Evolutionary conservation across 2,888 invertebrate species (phyloP).

Genomic region (Stramonita haemastoma): DNA sequence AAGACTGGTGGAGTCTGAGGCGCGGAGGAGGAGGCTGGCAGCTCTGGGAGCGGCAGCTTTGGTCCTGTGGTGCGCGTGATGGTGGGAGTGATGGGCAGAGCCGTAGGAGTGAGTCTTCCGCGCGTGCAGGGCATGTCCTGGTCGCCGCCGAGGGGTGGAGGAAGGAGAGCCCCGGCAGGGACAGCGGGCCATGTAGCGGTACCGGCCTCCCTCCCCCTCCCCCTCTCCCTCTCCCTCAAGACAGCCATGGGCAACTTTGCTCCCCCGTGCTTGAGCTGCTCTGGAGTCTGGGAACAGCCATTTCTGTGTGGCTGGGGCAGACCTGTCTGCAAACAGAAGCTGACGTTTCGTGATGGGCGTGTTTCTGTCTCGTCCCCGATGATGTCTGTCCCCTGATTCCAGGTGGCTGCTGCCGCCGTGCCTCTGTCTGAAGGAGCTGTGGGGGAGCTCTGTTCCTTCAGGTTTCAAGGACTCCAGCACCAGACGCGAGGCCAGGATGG

Average conservation of each 20-base stretch:
- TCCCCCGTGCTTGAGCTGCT: background rate
- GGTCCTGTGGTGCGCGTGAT: background rate
- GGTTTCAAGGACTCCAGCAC: constrained; percentile 24
- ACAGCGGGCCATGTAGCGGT: constrained; percentile 23
- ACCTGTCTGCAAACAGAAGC: constrained; percentile 7
- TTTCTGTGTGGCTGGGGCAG: background rate
- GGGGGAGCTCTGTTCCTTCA: background rate
- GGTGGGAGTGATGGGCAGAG: background rate
- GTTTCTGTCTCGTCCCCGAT: background rate
- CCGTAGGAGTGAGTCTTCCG: constrained; percentile 13
- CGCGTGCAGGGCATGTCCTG: background rate
- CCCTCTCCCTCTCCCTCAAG: background rate
- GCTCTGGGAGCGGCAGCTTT: background rate
- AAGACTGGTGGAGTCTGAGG: background rate
- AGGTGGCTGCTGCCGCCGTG: background rate
- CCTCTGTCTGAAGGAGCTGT: background rate
- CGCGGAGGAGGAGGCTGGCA: background rate
- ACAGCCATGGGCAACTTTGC: background rate
- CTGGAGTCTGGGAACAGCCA: background rate
- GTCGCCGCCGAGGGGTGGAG: constrained; percentile 25
- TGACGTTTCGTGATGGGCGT: background rate
- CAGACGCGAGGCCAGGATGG: constrained; percentile 10
- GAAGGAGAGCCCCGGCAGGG: constrained; percentile 22
- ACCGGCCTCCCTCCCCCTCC: background rate
- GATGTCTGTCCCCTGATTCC: background rate